phyloP scores from a whole-genome alignment of 2,888 invertebrate species.

The Meandrusa payeni region DNA sequence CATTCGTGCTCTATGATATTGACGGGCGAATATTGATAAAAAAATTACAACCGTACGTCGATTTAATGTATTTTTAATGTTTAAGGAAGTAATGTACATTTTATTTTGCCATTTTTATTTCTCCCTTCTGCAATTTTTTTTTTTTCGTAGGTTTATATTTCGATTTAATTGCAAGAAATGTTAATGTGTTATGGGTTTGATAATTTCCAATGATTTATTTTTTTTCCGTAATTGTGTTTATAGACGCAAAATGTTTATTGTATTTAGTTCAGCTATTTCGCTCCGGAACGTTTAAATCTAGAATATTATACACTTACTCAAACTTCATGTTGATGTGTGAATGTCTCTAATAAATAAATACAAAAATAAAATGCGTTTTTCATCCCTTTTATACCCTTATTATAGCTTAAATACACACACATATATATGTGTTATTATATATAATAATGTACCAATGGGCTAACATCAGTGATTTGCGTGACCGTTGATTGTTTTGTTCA shows the following conservation, averaged over 20 bases:
- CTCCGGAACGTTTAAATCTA: conserved; percentile 29
- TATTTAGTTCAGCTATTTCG: conserved; percentile 28
- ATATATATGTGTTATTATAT: too few relatives aligned
- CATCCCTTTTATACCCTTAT: too few relatives aligned
- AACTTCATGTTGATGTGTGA: conserved; percentile 78
- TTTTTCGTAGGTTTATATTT: too few relatives aligned
- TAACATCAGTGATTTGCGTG: too few relatives aligned
- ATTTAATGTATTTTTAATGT: conserved; percentile 11
- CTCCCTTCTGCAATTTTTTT: neutral
- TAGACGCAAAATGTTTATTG: conserved; percentile 8
- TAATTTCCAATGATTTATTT: too few relatives aligned
- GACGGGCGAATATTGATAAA: conserved; percentile 9
- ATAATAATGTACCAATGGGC: too few relatives aligned
- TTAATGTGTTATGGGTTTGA: too few relatives aligned
- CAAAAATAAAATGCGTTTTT: conserved; percentile 32
- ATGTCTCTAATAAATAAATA: conserved; percentile 80
- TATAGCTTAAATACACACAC: too few relatives aligned
- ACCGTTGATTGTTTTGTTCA: too few relatives aligned
- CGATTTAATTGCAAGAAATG: too few relatives aligned
- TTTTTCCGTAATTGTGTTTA: neutral
- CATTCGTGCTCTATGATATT: neutral
- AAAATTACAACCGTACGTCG: conserved; percentile 10
- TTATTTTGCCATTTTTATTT: conserved; percentile 12
- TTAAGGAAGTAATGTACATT: conserved; percentile 19
- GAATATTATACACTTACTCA: conserved; percentile 49